Base-by-base conservation (phyloP, 92 coral and sea anemone genomes). In the Hydrozoanthus gracilis region DNA sequence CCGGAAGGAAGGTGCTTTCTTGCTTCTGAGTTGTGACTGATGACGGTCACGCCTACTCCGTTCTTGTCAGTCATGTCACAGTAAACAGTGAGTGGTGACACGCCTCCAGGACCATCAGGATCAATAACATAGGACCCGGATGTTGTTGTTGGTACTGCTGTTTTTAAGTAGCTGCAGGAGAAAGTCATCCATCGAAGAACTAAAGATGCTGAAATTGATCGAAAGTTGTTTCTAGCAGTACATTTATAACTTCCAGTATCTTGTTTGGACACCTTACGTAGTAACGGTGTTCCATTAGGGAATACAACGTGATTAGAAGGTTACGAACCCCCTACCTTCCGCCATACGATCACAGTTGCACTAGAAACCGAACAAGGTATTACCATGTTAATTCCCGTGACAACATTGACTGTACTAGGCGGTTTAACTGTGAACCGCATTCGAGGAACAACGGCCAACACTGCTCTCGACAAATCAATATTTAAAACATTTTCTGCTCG, bases 51-150 rank as follows among this genome's bases (percentile, higher is more conserved):
- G n/a, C 90, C 90, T 7, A 71, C 82, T 27, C 82, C 82, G 11
- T 69, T 69, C 61, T 80, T 90, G 76, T 87, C 86, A 50, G 78
- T 66, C 92, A 90, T 90, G 17, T 90, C 92, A 82, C 92, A 90
- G 62, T 69, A 80, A 20, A 82, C 92, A n/a, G 60, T 18, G 60
- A 90, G 79, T 0, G 88, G 17, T 13, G 84, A 5, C 69, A 13
- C 69, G 50, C 82, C 87, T 47, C 87, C 76, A 52, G n/a, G 13
- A 0, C 87, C 90, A 46, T 87, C 90, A 60, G 90, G 90, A 56
- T 87, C 82, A 27, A 87, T 60, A 20, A 79, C 5, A 18, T 87
- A 87, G 16, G 62, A 15, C 47, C 87, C 82, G 6, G 90, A 80
- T 20, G 66, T 1, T 11, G 61, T 69, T 3, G 27, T 20, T 15